Conservation (phyloP, 2,888 invertebrate genomes). For the Asteroscopus sphinx region DNA sequence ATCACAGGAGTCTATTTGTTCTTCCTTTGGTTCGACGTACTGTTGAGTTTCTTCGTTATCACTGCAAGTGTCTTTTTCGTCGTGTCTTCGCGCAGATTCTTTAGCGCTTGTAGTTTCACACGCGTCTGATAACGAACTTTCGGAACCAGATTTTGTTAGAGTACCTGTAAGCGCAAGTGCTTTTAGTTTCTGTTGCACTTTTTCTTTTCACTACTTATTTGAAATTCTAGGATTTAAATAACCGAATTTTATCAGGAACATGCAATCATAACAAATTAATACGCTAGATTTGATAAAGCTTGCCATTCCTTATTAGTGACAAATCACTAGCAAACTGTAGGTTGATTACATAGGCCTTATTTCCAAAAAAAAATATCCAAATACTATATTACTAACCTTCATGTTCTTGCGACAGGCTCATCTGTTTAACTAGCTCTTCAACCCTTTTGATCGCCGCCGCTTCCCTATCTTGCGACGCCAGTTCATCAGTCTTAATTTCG, state of each 20-base stretch:
- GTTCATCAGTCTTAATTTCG: conserved; percentile 69
- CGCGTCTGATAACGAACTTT: conserved; percentile 95
- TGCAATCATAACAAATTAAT: no score
- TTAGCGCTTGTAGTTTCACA: conserved; percentile 91
- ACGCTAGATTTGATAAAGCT: no score
- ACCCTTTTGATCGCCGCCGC: conserved; percentile 89
- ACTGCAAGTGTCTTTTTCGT: conserved; percentile 93
- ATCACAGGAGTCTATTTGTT: conserved; percentile 76
- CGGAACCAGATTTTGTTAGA: conserved; percentile 95
- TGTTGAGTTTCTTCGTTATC: conserved; percentile 89
- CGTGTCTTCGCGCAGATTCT: conserved; percentile 92
- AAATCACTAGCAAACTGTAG: no score
- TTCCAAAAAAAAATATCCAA: no score
- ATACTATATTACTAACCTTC: conserved; percentile 89
- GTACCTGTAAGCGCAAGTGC: conserved; percentile 50
- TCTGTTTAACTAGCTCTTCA: conserved; percentile 93
- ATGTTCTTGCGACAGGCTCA: conserved; percentile 93
- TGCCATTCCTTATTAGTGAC: no score
- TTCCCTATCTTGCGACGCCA: conserved; percentile 74
- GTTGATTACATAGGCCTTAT: no score
- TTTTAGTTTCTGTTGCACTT: not conserved
- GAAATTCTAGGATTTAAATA: no score
- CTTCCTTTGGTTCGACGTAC: conserved; percentile 61
- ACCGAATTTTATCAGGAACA: no score
- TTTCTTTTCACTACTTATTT: no score